Evolutionary conservation across 2,888 invertebrate species (phyloP).

Genomic region (Folsomia manolachei): DNA sequence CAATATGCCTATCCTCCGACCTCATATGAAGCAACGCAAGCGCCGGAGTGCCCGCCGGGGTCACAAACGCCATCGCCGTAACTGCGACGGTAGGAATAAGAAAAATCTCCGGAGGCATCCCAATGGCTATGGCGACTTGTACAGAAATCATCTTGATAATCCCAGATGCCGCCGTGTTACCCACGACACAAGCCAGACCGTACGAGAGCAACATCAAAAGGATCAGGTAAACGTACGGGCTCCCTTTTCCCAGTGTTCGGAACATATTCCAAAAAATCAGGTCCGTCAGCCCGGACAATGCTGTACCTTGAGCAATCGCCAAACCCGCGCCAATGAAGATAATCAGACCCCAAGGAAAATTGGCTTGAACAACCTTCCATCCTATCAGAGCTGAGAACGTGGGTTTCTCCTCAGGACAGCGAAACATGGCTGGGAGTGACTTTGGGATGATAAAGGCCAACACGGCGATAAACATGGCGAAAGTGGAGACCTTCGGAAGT

Average conservation of each 20-base stretch:
- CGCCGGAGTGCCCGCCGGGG: constrained; percentile 2
- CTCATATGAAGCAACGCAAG: not conserved
- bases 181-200: not conserved
- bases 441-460: constrained; percentile 23
- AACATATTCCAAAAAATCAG: not conserved
- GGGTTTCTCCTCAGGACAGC: constrained; percentile 9
- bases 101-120: not conserved
- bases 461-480: not conserved
- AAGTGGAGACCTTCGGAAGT: constrained; percentile 18
- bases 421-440: constrained; percentile 9
- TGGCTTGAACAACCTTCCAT: constrained; percentile 26
- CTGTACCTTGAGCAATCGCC: not conserved
- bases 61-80: not conserved
- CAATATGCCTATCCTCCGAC: not conserved
- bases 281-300: not conserved
- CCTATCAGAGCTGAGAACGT: constrained; percentile 5
- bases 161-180: not conserved
- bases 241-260: not conserved
- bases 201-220: not conserved
- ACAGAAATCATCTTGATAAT: not conserved
- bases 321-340: constrained; percentile 19
- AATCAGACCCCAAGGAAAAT: constrained; percentile 24
- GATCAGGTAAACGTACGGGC: not conserved
- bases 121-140: not conserved
- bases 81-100: not conserved